Percentiles rank a stretch among this genome's conserved stretches.
These are phyloP conservation scores for Solea solea DNA, from an alignment of 2,113 vertebrate species.

Conservation along the genomic window DNA sequence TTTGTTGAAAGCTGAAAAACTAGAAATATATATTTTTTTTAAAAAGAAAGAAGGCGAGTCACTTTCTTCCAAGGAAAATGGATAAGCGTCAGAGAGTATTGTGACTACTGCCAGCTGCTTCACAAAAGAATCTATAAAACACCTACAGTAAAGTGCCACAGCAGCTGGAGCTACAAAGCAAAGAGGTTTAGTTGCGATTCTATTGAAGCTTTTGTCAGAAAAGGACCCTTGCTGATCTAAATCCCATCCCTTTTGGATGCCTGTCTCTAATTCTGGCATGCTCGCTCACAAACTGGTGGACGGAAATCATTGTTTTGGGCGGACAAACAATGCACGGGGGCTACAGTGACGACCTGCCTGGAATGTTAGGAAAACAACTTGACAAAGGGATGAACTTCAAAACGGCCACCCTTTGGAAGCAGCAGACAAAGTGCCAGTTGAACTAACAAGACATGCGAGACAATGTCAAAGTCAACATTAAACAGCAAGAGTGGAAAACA, in stretches of 20 bases:
- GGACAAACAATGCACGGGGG: conserved; percentile 63
- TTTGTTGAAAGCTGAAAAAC: neutral
- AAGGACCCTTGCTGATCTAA: conserved; percentile 30
- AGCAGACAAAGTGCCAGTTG: conserved; percentile 31
- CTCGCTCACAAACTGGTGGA: conserved; percentile 42
- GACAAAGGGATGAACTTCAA: conserved; percentile 63
- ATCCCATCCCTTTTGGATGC: conserved; percentile 39
- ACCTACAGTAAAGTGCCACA: conserved; percentile 43
- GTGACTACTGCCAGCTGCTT: conserved; percentile 26
- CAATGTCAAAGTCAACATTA: conserved; percentile 40
- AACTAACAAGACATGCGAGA: conserved; percentile 33
- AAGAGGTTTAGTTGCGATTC: conserved; percentile 33
- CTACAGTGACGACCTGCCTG: conserved; percentile 61
- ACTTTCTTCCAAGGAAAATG: neutral
- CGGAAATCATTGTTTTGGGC: conserved; percentile 61
- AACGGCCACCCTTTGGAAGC: conserved; percentile 49
- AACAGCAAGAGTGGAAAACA: conserved; percentile 31
- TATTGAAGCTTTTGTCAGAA: conserved; percentile 48
- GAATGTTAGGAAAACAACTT: conserved; percentile 66
- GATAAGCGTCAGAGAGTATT: conserved; percentile 23
- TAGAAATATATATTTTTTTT: too few relatives aligned
- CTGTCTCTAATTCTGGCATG: conserved; percentile 46
- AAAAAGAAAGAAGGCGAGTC: neutral
- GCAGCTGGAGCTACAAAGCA: conserved; percentile 16
- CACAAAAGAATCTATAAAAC: conserved; percentile 41